phyloP scores from a whole-genome alignment of 2,888 invertebrate species.

The Argyra leucocephala region DNA sequence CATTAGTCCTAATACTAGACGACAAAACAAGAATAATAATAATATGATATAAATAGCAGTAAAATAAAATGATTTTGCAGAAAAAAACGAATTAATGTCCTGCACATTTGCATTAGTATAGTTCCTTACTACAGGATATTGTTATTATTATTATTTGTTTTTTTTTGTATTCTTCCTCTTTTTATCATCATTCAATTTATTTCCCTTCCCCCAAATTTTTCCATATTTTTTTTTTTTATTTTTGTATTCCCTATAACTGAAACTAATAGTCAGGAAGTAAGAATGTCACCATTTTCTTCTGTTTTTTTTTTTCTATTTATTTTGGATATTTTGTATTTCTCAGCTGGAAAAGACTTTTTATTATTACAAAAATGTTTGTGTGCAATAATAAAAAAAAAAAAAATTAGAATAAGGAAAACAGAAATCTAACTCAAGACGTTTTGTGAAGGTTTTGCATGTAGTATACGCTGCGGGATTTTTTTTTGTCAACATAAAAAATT shows the following conservation, averaged over 20 bases:
- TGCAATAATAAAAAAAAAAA: no score
- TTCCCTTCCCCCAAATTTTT: no score
- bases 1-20: no score
- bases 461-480: no score
- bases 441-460: no score
- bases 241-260: neutral
- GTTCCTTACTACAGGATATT: neutral
- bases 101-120: neutral
- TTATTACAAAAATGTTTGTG: neutral
- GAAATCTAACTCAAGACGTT: no score
- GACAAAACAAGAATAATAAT: no score
- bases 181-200: neutral
- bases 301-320: neutral
- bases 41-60: no score
- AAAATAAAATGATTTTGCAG: no score
- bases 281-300: neutral
- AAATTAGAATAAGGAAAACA: no score
- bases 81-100: neutral
- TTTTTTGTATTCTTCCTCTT: neutral
- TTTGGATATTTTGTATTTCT: neutral
- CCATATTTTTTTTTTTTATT: neutral
- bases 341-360: neutral
- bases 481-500: no score
- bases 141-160: neutral
- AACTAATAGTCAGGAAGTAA: neutral